Conservation (phyloP, 2,797 vertebrate genomes). For the Huso huso region DNA sequence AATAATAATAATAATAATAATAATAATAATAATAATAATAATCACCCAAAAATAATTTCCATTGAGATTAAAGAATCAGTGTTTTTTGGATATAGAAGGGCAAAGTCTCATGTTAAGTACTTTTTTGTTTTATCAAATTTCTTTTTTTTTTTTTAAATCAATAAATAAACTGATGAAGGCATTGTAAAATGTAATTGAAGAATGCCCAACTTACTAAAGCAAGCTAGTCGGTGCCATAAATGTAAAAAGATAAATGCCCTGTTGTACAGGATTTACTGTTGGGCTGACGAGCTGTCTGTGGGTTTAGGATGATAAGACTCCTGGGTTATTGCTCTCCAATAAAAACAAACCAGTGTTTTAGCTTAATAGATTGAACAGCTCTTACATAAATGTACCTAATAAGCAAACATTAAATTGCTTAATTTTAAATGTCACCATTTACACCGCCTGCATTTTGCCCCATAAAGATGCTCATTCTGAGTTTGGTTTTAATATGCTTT, state of each 20-base stretch:
- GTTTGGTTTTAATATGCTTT: constrained; percentile 63
- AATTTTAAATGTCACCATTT: constrained; percentile 8
- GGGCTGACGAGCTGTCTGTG: constrained; percentile 64
- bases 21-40: no score
- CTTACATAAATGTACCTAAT: constrained; percentile 9
- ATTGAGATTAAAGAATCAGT: no score
- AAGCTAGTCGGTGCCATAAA: constrained; percentile 58
- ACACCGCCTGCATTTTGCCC: not conserved
- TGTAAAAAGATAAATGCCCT: constrained; percentile 75
- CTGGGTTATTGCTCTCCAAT: constrained; percentile 58
- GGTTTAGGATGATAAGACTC: constrained; percentile 77
- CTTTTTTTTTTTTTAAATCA: no score
- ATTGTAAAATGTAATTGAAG: no score
- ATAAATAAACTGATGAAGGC: no score
- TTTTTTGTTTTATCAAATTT: no score
- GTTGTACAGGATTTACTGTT: constrained; percentile 60
- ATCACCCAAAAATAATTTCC: no score
- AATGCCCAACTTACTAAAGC: constrained; percentile 22
- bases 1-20: no score
- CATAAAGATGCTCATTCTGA: constrained; percentile 15
- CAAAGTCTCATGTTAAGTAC: no score
- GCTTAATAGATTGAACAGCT: not conserved
- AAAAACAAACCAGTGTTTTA: constrained; percentile 30
- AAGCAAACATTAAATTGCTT: constrained; percentile 17
- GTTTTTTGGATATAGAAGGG: no score